Evolutionary conservation across 2,888 invertebrate genomes (phyloP), one percentile per base, ranked within the genome.

Genomic region (Phalera bucephala): DNA sequence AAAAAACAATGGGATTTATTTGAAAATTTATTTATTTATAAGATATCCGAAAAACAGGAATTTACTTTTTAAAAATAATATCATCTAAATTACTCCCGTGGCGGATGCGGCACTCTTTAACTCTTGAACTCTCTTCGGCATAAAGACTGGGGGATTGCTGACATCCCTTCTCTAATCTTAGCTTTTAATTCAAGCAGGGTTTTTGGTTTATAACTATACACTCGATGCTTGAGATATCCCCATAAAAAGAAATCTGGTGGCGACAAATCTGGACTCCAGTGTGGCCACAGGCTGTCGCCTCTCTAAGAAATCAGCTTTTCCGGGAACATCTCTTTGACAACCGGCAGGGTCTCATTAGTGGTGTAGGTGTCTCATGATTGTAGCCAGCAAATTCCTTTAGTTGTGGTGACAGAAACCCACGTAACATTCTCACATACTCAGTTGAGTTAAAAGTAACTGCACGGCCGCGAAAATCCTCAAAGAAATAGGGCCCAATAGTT

Each of bases 401-500:
- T n/a, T n/a, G n/a, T n/a, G n/a, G n/a, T n/a, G n/a, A n/a, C n/a
- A n/a, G n/a, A n/a, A n/a, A n/a, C n/a, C 39, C 25, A 25, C 41
- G 34, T 41, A 40, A 38, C 33, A 37, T 41, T 34, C 28, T 40
- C 25, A 32, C 32, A 41, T 45, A 45, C 32, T 34, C 31, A 23
- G 21, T 28, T 45, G 40, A 45, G 34, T 48, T 48, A 9, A 52
- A 40, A 45, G 45, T 45, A 12, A 52, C 35, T n/a, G 43, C 19
- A 34, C 29, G 43, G 21, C 45, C 43, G n/a, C 40, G 42, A 35
- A 11, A 36, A 44, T 52, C 32, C 36, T 52, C 36, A 27, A 46
- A 46, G 9, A 46, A 55, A 29, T 43, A 45, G 20, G 44, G 40
- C 8, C 41, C 47, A 27, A 49, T 52, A 17, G 42, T 45, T 40